phyloP scores from a whole-genome alignment of 2,797 vertebrate species.

The Cephalopachus bancanus region DNA sequence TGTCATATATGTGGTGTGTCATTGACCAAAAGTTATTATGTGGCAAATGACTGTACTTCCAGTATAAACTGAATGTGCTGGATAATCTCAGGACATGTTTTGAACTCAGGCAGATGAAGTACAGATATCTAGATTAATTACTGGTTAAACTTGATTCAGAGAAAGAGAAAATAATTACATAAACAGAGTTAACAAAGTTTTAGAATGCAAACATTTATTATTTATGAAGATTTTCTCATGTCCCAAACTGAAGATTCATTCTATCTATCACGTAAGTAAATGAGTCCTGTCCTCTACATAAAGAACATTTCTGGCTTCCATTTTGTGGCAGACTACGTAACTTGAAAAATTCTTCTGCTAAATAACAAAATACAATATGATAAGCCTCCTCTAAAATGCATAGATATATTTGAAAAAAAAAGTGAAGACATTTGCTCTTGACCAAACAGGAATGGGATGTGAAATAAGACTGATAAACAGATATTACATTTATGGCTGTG shows the following conservation, averaged over 20 bases:
- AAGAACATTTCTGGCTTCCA: background rate
- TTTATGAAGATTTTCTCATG: background rate
- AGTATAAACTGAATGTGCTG: background rate
- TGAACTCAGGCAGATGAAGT: background rate
- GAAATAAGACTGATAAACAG: background rate
- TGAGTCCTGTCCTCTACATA: background rate
- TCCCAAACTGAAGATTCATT: background rate
- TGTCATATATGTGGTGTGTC: background rate
- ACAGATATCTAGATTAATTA: background rate
- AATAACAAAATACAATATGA: background rate
- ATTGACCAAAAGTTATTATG: background rate
- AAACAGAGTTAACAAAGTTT: background rate
- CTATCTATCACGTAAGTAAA: background rate
- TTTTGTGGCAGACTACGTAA: background rate
- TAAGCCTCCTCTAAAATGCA: background rate
- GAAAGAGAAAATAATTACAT: background rate
- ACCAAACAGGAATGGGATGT: background rate
- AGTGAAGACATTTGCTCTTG: background rate
- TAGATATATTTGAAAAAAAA: background rate
- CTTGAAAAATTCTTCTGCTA: background rate
- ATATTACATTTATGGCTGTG: background rate
- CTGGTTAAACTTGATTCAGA: background rate
- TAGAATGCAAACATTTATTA: background rate
- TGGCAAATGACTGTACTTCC: background rate
- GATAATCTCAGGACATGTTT: background rate